Percentiles rank a stretch among this genome's conserved stretches.
phyloP scores from a whole-genome alignment of 1,140 invertebrate species.

The Achatina immaculata region DNA sequence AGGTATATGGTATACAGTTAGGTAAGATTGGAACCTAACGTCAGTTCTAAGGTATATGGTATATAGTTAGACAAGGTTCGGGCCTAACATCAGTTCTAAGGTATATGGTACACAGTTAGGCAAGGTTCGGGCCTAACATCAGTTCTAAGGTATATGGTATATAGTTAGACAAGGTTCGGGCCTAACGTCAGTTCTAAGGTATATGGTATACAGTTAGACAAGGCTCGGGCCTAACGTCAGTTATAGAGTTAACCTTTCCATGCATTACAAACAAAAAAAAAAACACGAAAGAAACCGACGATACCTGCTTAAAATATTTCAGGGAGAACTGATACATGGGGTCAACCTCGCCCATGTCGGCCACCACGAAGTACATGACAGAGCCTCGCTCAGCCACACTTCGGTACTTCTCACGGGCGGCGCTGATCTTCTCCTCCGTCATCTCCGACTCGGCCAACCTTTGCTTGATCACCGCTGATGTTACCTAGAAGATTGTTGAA shows the following conservation, averaged over 20 bases:
- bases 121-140: too few relatives aligned
- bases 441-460: slow-evolving; percentile 78
- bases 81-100: too few relatives aligned
- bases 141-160: too few relatives aligned
- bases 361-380: slow-evolving; percentile 72
- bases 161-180: too few relatives aligned
- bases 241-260: neutral
- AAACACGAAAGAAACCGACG: neutral
- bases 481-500: slow-evolving; percentile 43
- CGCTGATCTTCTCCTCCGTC: slow-evolving; percentile 86
- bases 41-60: too few relatives aligned
- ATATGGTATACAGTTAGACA: too few relatives aligned
- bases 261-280: neutral
- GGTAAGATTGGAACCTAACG: too few relatives aligned
- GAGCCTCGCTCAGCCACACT: slow-evolving; percentile 66
- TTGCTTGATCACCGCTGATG: slow-evolving; percentile 70
- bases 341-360: slow-evolving; percentile 71
- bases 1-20: too few relatives aligned
- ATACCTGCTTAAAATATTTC: slow-evolving; percentile 76
- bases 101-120: too few relatives aligned
- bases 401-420: slow-evolving; percentile 77
- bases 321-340: slow-evolving; percentile 73
- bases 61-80: too few relatives aligned
- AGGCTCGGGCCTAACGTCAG: too few relatives aligned
- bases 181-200: too few relatives aligned